Evolutionary conservation across 1,140 invertebrate genomes (phyloP).

Genomic region (Drosophila nannoptera): DNA sequence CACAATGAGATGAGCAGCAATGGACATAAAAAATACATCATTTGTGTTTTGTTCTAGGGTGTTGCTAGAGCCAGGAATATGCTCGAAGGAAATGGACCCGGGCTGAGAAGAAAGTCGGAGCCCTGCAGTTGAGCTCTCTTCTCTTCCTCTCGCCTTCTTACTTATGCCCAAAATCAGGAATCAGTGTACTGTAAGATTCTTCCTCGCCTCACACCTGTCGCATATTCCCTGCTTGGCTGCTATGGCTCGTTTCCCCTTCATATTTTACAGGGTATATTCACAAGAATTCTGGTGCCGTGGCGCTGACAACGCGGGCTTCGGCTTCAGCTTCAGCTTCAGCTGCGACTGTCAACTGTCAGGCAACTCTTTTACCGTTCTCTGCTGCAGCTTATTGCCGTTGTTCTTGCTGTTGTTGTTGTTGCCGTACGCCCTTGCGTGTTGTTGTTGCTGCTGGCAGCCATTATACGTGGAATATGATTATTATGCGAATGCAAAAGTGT

Average conservation of each 20-base stretch:
- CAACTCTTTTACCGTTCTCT: slow-evolving; percentile 38
- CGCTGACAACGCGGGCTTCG: slow-evolving; percentile 45
- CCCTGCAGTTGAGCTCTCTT: neutral
- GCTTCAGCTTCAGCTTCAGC: slow-evolving; percentile 36
- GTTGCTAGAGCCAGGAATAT: too few relatives aligned
- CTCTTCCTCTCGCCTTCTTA: too few relatives aligned
- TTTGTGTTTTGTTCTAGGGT: neutral
- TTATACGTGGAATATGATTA: slow-evolving; percentile 75
- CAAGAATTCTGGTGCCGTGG: slow-evolving; percentile 32
- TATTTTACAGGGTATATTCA: slow-evolving; percentile 9
- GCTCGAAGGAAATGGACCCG: too few relatives aligned
- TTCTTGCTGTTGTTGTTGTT: slow-evolving; percentile 41
- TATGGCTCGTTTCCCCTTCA: neutral
- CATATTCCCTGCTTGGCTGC: too few relatives aligned
- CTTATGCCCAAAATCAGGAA: too few relatives aligned
- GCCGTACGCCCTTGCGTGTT: slow-evolving; percentile 61
- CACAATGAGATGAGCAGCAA: slow-evolving; percentile 53
- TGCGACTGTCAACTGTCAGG: slow-evolving; percentile 72
- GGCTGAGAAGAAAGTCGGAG: neutral
- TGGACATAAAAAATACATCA: slow-evolving; percentile 22
- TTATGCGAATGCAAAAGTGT: slow-evolving; percentile 73
- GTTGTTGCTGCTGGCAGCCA: slow-evolving; percentile 65
- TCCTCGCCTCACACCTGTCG: too few relatives aligned
- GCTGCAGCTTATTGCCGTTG: slow-evolving; percentile 31
- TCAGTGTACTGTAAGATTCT: too few relatives aligned